phyloP scores from a whole-genome alignment of 2,797 vertebrate genomes.

The Oreonectes daqikongensis region DNA sequence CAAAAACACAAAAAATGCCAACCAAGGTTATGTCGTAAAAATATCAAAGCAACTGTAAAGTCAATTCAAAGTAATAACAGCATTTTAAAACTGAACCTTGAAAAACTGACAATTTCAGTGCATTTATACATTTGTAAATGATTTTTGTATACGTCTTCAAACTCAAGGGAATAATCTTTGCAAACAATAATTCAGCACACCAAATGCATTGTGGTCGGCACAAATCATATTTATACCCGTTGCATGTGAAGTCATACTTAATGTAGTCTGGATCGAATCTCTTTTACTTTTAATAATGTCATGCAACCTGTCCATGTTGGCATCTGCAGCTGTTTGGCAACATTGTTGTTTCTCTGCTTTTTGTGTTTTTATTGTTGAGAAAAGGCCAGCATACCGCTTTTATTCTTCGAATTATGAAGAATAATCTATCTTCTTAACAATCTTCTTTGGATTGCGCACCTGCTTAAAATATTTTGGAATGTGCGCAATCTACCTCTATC shows the following conservation, averaged over 20 bases:
- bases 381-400: not conserved
- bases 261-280: not conserved
- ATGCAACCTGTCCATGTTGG: not conserved
- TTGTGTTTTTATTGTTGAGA: not conserved
- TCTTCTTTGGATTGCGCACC: not conserved
- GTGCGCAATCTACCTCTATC: not conserved
- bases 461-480: not conserved
- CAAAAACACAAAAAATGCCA: no score
- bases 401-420: not conserved
- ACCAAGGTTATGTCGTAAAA: conserved; percentile 64
- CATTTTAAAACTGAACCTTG: conserved; percentile 47
- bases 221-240: not conserved
- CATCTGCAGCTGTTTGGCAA: not conserved
- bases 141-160: not conserved
- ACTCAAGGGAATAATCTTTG: not conserved
- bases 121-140: not conserved
- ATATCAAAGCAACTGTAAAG: conserved; percentile 65
- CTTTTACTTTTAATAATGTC: not conserved
- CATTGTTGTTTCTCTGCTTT: not conserved
- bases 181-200: not conserved
- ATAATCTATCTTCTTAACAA: no score
- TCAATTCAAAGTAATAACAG: conserved; percentile 70
- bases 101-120: not conserved
- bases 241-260: conserved; percentile 1
- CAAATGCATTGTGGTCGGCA: not conserved